Percentiles rank a stretch among this genome's conserved stretches.
Conservation (phyloP, 2,888 invertebrate species). For the Poecilus cupreus region DNA sequence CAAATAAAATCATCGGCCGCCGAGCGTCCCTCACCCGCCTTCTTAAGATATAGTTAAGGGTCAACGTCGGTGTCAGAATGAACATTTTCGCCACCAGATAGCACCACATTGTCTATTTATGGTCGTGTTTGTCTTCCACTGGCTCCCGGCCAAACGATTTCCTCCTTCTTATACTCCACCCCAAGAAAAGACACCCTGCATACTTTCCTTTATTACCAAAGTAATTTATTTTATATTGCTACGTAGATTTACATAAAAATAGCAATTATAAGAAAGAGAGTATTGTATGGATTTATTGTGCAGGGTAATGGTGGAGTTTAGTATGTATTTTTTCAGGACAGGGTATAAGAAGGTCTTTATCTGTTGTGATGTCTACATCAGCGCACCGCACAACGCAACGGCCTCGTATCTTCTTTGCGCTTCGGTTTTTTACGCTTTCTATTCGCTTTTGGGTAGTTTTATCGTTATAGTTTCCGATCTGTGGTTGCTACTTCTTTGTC, state of each 20-base stretch:
- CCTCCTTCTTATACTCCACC: not conserved
- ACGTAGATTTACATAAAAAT: not conserved
- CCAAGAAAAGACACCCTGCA: not conserved
- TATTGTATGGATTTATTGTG: not conserved
- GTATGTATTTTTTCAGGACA: not conserved
- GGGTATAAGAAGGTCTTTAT: constrained; percentile 62
- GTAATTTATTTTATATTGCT: not conserved
- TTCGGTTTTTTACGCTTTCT: constrained; percentile 66
- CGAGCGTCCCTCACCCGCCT: not conserved
- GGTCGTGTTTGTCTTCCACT: constrained; percentile 69
- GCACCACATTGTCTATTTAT: constrained; percentile 68
- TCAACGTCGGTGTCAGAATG: constrained; percentile 65
- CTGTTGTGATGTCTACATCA: constrained; percentile 67
- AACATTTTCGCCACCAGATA: constrained; percentile 67
- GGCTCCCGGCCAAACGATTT: constrained; percentile 66
- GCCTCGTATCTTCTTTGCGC: constrained; percentile 25
- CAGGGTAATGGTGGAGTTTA: not conserved
- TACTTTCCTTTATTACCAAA: not conserved
- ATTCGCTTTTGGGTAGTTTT: constrained; percentile 70
- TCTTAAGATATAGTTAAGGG: constrained; percentile 63
- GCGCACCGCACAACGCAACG: constrained; percentile 55
- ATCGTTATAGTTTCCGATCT: constrained; percentile 71
- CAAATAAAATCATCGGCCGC: constrained; percentile 56
- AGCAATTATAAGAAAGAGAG: not conserved
- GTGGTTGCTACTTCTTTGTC: constrained; percentile 66